Evolutionary conservation across 2,888 invertebrate genomes (phyloP), one percentile per base, ranked within the genome.

Genomic region (Scaptomyza parva): DNA sequence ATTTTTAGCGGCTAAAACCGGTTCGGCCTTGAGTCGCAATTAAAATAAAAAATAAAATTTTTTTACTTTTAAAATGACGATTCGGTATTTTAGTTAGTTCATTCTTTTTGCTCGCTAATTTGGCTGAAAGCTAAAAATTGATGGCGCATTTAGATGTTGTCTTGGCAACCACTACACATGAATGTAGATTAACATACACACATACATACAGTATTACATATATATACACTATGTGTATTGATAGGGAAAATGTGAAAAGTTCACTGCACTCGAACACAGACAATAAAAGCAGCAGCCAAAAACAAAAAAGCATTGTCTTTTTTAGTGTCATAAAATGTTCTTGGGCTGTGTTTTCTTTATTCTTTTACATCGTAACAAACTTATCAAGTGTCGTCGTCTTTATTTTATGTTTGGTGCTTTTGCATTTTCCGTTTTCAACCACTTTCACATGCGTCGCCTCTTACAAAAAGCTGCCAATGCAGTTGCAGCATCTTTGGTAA

Each of bases 201-300:
- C 14, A 43, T 24, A 14, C 1, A 14, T 11, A 7, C 9, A 11
- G n/a, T 24, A 41, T 22, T 22, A 5, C 26, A 20, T 12, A 40
- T 26, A 24, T 3, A 45, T 18, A 11, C 37, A 41, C 28, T 3
- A 20, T 8, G 17, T 48, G 7, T 47, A 48, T 52, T 52, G 28
- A 59, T 45, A 61, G 48, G 26, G 33, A 59, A 65, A 53, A 39
- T 17, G 14, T 35, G 40, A 60, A 66, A 60, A 66, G 88, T 76
- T 83, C 88, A 88, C 67, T 82, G 83, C 70, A 70, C 81, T 82
- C 44, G 26, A 17, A 43, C 39, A 54, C 43, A 50, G 57, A 57
- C 37, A 44, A 57, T 43, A 48, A 43, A 43, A 60, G 50, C 53
- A 48, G 12, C 37, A 39, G 35, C 41, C 39, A 60, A 52, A 33